Base-by-base conservation (phyloP, 2,113 vertebrate species). In the Charina bottae region DNA sequence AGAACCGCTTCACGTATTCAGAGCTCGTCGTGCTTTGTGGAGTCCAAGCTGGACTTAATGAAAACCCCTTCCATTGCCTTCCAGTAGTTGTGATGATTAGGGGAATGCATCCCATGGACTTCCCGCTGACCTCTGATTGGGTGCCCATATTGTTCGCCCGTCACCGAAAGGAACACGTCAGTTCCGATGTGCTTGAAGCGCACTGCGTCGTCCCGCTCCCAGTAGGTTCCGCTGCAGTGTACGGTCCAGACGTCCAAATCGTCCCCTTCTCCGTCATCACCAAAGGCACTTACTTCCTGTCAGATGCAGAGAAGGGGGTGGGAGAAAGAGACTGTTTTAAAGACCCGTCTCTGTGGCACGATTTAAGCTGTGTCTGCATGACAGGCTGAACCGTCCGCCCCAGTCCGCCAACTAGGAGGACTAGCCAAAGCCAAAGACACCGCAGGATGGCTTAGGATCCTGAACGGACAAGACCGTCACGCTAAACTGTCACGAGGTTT, bases 201-300 rank as follows among this genome's bases (percentile, higher is more conserved):
- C 89, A 99, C 98, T 0, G 96, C 89, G 0, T 98, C 98, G 0
- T 99, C 98, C 0, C 99, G 98, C 68, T 99, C 98, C 99, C 99
- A 99, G 96, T 97, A 96, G 6, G 93, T 93, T 55, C 98, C 98
- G 2, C 98, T 97, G 92, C 99, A 99, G 93, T 99, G 98, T 78
- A 99, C 99, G 0, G 92, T 95, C 99, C 99, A 99, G 60, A 98
- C 96, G 83, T 99, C 99, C 92, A 99, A 98, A 96, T 99, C 98
- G 1, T 99, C 99, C 0, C 99, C 99, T 96, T 99, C 99, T 0
- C 99, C 99, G 0, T 98, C 98, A 94, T 99, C 99, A 28, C 99
- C 99, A 87, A 99, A 99, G 90, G 99, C 99, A 87, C 99, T 99
- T 93, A 99, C 98, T 96, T 99, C 99, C 99, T 99, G 96, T 95